Conservation (phyloP, 2,113 vertebrate species). For the Holacanthus passer region DNA sequence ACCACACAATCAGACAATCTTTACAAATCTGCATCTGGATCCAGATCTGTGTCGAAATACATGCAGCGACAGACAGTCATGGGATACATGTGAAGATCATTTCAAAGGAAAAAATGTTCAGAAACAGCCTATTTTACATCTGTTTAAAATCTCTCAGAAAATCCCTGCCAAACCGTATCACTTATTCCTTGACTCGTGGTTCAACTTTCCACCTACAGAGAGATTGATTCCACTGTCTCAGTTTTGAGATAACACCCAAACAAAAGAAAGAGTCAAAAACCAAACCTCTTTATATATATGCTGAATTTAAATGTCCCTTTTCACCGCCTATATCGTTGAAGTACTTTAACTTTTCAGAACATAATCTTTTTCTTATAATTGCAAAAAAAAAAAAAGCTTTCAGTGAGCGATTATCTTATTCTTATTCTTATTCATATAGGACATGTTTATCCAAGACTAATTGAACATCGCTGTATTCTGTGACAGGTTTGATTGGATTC, state of each 20-base stretch:
- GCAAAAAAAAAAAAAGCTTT: no score
- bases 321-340: neutral
- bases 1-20: neutral
- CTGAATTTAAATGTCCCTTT: neutral
- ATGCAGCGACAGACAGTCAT: neutral
- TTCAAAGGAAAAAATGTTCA: neutral
- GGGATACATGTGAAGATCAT: neutral
- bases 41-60: neutral
- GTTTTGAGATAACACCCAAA: neutral
- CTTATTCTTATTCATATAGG: neutral
- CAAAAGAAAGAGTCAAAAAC: neutral
- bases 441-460: neutral
- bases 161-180: neutral
- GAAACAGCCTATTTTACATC: neutral
- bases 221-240: neutral
- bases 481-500: conserved; percentile 95
- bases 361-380: neutral
- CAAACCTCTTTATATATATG: neutral
- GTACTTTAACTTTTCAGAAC: neutral
- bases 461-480: neutral
- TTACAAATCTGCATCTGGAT: neutral
- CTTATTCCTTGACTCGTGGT: neutral
- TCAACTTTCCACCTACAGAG: neutral
- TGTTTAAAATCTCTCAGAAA: no score
- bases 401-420: neutral